Percentiles rank a stretch among this genome's conserved stretches.
These are phyloP conservation scores for Probosciger aterrimus DNA, from an alignment of 2,113 vertebrate genomes.

Conservation along the genomic window DNA sequence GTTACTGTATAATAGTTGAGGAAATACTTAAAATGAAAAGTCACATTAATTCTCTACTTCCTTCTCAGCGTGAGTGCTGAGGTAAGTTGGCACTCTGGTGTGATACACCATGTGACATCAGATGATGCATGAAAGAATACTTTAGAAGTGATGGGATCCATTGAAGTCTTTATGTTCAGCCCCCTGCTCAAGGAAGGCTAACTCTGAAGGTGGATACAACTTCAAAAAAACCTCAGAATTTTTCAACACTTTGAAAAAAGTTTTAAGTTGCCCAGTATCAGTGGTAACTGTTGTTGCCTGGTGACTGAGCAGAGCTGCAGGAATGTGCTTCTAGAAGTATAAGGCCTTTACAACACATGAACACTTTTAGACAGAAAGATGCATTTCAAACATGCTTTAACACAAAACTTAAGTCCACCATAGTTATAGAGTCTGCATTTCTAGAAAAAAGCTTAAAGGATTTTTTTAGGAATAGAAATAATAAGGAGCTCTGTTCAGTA, in stretches of 20 bases:
- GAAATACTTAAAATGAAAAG: not conserved
- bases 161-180: not conserved
- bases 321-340: not conserved
- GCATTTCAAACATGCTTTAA: not conserved
- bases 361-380: not conserved
- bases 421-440: not conserved
- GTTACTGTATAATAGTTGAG: not conserved
- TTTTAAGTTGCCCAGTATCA: not conserved
- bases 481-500: not conserved
- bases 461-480: not conserved
- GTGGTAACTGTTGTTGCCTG: not conserved
- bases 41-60: not conserved
- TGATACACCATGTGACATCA: accelerated
- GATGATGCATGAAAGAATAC: not conserved
- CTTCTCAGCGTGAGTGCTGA: not conserved
- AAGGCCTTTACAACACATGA: not conserved
- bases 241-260: not conserved
- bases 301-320: not conserved
- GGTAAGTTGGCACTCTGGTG: not conserved
- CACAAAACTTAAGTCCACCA: not conserved
- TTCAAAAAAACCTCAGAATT: not conserved
- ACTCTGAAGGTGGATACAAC: not conserved
- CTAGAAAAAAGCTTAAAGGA: not conserved
- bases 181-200: not conserved
- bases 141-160: not conserved